phyloP scores from a whole-genome alignment of 35 echinoderm and acorn worm genomes.

The Chiridota heheva region DNA sequence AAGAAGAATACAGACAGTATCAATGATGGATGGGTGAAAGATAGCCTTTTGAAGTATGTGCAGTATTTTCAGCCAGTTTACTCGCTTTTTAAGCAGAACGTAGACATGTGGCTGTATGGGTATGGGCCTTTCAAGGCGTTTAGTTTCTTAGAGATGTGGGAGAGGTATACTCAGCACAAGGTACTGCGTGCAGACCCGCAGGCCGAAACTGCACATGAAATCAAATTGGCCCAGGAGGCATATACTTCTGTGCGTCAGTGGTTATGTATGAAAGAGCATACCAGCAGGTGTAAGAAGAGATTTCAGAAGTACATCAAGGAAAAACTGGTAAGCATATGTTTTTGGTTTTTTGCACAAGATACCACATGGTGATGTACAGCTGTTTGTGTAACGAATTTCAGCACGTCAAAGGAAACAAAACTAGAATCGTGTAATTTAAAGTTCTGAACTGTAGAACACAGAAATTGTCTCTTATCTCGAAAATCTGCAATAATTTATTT shows the following conservation, averaged over 20 bases:
- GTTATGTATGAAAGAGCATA: background rate
- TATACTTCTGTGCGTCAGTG: background rate
- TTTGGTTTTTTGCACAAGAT: no score
- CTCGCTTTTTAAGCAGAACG: background rate
- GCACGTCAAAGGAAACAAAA: no score
- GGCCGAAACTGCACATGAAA: background rate
- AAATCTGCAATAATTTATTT: no score
- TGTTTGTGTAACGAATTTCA: no score
- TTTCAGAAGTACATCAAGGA: slow-evolving; percentile 11
- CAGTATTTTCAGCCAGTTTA: background rate
- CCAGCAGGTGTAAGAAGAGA: background rate
- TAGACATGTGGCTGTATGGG: slow-evolving; percentile 24
- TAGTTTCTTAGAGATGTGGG: slow-evolving; percentile 10
- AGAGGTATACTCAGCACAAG: background rate
- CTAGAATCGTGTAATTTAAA: no score
- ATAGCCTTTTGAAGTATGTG: slow-evolving; percentile 14
- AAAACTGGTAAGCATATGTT: no score
- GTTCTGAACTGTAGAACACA: no score
- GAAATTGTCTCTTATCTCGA: no score
- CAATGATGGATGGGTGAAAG: slow-evolving; percentile 22
- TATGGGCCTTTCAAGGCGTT: background rate
- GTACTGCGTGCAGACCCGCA: background rate
- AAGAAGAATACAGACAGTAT: background rate
- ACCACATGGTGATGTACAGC: no score
- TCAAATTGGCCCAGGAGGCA: background rate